Evolutionary conservation across 30 jellyfish, hydroid and myxozoan genomes (phyloP), one percentile per base, ranked within the genome.

Genomic region (Turritopsis dohrnii): DNA sequence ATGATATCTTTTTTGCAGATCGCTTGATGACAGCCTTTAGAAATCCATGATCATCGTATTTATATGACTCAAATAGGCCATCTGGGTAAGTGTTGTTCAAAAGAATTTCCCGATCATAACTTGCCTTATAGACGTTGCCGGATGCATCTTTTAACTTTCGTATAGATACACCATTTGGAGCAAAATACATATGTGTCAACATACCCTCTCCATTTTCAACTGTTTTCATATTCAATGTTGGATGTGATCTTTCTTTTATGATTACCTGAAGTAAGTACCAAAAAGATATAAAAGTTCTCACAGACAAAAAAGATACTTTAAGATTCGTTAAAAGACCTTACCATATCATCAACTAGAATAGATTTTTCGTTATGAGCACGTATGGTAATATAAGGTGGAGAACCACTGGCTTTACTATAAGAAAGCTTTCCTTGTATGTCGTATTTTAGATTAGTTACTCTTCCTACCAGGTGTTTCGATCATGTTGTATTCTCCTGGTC

Each of bases 261-360:
- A 66, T 21, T 5, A 66, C 76, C 76, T 66, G 29, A 66, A 66
- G 8, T 21, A 66, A n/a, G 13, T 41, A 23, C 8, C 54, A 8
- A 74, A 28, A 20, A 20, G 5, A 74, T 29, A 52, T 8, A 26
- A 41, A 41, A 5, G 5, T 41, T 13, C 13, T 3, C 13, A 3
- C 13, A 41, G 9, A 3, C 13, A 41, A 13, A 41, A 13, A 5
- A 41, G 13, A 41, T 41, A 41, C 60, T 41, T 41, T 41, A 3
- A 41, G 13, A 41, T 41, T 41, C n/a, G n/a, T 41, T 41, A 41
- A 13, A 41, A 41, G 60, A 41, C 60, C 86, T 24, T 53, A 81
- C 87, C 87, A 81, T 24, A 53, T 81, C 87, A 65, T 81, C 87
- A 18, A 81, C 28, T 19, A 53, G 53, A n/a, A 54, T 81, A 29